Evolutionary conservation across 2,888 invertebrate species (phyloP), one percentile per base, ranked within the genome.

Genomic region (Oligia fasciuncula): DNA sequence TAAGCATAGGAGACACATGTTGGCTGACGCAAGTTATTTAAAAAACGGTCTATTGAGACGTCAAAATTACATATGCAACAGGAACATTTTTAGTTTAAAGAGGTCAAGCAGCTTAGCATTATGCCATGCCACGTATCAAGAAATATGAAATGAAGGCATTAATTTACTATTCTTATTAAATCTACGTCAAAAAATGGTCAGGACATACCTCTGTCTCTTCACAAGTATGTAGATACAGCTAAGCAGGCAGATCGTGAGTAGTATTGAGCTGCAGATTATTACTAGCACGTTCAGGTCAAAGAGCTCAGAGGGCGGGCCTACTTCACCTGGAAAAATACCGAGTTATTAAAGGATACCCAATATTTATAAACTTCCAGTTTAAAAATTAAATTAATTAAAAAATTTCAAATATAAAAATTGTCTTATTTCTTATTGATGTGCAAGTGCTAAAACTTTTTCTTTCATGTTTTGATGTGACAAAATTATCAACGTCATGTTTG

Each of bases 251-350:
- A 96, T 89, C 0, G 95, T 93, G 2, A 97, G 93, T 0, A 97
- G 90, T 3, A 96, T 93, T 2, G 95, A 96, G 83, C 97, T 97
- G 92, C 96, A 95, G 6, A 96, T 89, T 74, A 97, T 97, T 5
- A 97, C 97, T 60, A 97, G 77, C 93, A 96, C 94, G 83, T 97
- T 97, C 19, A 97, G 84, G 80, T 97, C 97, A 72, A 97, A 92
- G 2, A 94, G 83, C 2, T 97, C 97, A 11, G 95, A 94, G 0
- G 97, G 96, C 1, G 97, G 97, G 2, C 96, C 96, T 0, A 97
- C 93, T 92, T 97, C 97, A 89, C 93, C 97, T 97, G 92, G 4
- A 66, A 71, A 35, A 3, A 17, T 0, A 69, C 4, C 0, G 29
- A 69, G 13, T 68, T 69, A 19, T 19, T 69, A 17, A 69, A n/a